Evolutionary conservation across 2,113 vertebrate species (phyloP).

Genomic region (Proterorhinus semilunaris): DNA sequence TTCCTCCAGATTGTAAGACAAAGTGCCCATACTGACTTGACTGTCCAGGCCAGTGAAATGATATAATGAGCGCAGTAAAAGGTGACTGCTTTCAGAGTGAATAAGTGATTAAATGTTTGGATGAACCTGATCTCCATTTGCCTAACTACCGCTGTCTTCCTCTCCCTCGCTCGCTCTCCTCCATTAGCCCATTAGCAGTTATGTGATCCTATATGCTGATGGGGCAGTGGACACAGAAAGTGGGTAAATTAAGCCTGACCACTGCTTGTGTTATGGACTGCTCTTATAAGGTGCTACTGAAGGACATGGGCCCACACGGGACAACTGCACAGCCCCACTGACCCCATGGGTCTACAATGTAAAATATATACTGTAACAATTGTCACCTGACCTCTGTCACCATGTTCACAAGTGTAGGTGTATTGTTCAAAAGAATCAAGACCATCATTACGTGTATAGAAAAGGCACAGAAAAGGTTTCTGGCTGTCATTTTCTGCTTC

Average conservation of each 20-base stretch:
- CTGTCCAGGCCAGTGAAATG: constrained; percentile 69
- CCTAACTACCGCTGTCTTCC: constrained; percentile 62
- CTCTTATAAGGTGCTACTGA: constrained; percentile 63
- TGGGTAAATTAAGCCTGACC: constrained; percentile 76
- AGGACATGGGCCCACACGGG: constrained; percentile 53
- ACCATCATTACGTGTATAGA: not conserved
- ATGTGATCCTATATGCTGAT: constrained; percentile 77
- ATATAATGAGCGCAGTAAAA: constrained; percentile 75
- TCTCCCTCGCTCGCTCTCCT: constrained; percentile 25
- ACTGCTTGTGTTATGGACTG: constrained; percentile 66
- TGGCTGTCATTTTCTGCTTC: not conserved
- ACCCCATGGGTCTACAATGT: constrained; percentile 51
- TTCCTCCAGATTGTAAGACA: constrained; percentile 71
- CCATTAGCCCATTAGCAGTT: constrained; percentile 74
- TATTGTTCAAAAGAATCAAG: not conserved
- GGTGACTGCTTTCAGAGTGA: constrained; percentile 68
- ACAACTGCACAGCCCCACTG: constrained; percentile 24
- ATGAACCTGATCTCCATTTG: constrained; percentile 77
- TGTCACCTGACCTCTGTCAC: constrained; percentile 46
- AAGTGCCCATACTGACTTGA: constrained; percentile 51
- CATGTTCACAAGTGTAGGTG: constrained; percentile 9
- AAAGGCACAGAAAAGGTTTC: not conserved
- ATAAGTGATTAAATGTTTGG: constrained; percentile 80
- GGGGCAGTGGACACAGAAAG: constrained; percentile 68
- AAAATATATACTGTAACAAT: constrained; percentile 37